phyloP scores from a whole-genome alignment of 2,797 vertebrate species.

The Coendou prehensilis region DNA sequence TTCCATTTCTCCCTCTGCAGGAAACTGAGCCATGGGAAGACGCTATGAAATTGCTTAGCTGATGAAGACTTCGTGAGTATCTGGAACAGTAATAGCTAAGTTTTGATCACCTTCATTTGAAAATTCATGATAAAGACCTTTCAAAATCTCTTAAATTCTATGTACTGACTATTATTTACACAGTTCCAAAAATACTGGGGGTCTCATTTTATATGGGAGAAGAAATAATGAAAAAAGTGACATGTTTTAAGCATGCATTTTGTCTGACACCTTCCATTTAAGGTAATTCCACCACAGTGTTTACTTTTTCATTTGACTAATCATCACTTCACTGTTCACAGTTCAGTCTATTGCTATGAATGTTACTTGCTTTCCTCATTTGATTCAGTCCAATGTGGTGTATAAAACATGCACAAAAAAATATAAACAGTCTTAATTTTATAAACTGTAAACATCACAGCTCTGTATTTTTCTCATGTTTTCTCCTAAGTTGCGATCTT shows the following conservation, averaged over 20 bases:
- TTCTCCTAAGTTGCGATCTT: background rate
- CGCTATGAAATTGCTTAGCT: background rate
- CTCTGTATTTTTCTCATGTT: background rate
- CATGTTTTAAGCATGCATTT: background rate
- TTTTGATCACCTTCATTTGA: background rate
- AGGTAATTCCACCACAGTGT: background rate
- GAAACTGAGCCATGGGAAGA: background rate
- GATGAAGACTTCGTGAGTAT: background rate
- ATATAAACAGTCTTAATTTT: background rate
- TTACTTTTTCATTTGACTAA: background rate
- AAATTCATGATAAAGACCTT: background rate
- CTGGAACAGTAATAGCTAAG: background rate
- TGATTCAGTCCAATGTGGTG: background rate
- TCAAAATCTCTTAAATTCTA: background rate
- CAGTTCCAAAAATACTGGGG: background rate
- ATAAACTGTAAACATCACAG: background rate
- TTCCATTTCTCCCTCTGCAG: background rate
- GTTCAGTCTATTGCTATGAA: background rate
- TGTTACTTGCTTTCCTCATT: conserved; percentile 3
- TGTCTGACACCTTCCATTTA: background rate
- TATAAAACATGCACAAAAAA: background rate
- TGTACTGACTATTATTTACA: background rate
- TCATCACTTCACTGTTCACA: background rate
- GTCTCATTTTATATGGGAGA: background rate
- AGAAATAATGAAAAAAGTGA: background rate